phyloP scores from a whole-genome alignment of 2,888 invertebrate species.

The Dryadula phaetusa region DNA sequence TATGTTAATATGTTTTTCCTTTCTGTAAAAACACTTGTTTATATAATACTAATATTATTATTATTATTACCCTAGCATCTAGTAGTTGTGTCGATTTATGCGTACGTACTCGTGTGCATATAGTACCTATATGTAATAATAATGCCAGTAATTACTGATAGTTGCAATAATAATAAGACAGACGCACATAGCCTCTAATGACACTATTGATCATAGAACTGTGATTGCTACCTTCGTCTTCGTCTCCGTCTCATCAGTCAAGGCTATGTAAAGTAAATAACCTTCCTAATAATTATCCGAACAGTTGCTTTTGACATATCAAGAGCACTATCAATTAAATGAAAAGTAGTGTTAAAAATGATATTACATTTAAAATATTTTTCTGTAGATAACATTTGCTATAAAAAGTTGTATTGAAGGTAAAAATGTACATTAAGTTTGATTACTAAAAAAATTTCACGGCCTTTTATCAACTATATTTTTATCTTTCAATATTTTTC shows the following conservation, averaged over 20 bases:
- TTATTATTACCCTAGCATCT: background rate
- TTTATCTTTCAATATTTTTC: no score
- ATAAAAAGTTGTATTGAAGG: background rate
- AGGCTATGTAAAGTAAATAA: conserved; percentile 4
- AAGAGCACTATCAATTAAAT: conserved; percentile 14
- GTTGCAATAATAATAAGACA: conserved; percentile 11
- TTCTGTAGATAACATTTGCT: background rate
- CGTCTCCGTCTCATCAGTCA: conserved; percentile 11
- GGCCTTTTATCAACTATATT: background rate
- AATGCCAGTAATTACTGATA: conserved; percentile 2
- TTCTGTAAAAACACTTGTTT: background rate
- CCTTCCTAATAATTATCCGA: conserved; percentile 27
- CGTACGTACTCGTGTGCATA: background rate
- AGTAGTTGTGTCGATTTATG: background rate
- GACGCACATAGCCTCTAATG: conserved; percentile 3
- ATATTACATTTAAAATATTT: background rate
- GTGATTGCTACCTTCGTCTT: conserved; percentile 23
- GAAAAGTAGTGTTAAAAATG: background rate
- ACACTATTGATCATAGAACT: conserved; percentile 20
- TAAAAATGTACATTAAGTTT: background rate
- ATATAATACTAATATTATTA: no score
- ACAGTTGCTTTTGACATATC: conserved; percentile 20
- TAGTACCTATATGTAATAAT: background rate
- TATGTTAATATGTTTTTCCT: background rate
- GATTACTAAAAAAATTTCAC: background rate